These are phyloP conservation scores for Cygnus atratus DNA, from an alignment of 2,113 vertebrate species.

Conservation along the genomic window DNA sequence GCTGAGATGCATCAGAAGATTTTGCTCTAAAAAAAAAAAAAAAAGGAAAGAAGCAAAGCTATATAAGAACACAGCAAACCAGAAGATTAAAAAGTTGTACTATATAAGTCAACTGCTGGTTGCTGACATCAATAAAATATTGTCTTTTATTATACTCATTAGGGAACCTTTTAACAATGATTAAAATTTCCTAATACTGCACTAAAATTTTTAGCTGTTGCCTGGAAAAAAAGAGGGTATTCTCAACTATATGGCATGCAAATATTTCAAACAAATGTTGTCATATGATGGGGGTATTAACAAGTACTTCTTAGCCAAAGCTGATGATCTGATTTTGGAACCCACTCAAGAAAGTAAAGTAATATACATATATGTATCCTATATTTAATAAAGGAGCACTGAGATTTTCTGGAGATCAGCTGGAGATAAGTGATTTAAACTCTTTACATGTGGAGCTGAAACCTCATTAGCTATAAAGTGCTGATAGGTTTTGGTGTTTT, in stretches of 20 bases:
- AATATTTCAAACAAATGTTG: conserved; percentile 43
- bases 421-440: neutral
- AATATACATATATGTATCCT: neutral
- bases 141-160: conserved; percentile 61
- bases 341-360: neutral
- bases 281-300: neutral
- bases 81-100: conserved; percentile 26
- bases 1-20: neutral
- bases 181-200: conserved; percentile 46
- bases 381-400: neutral
- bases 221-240: conserved; percentile 17
- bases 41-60: neutral
- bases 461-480: neutral
- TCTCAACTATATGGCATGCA: neutral
- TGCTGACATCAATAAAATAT: conserved; percentile 58
- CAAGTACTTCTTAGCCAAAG: neutral
- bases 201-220: conserved; percentile 54
- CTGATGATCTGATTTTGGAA: neutral
- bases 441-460: neutral
- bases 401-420: neutral
- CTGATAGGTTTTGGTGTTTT: neutral
- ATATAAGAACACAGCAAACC: neutral
- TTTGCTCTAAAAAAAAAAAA: neutral
- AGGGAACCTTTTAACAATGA: conserved; percentile 56
- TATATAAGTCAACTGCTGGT: conserved; percentile 20